Percentiles rank a stretch among this genome's conserved stretches.
Conservation (phyloP, 2,888 invertebrate species). For the Oscheius sp. region DNA sequence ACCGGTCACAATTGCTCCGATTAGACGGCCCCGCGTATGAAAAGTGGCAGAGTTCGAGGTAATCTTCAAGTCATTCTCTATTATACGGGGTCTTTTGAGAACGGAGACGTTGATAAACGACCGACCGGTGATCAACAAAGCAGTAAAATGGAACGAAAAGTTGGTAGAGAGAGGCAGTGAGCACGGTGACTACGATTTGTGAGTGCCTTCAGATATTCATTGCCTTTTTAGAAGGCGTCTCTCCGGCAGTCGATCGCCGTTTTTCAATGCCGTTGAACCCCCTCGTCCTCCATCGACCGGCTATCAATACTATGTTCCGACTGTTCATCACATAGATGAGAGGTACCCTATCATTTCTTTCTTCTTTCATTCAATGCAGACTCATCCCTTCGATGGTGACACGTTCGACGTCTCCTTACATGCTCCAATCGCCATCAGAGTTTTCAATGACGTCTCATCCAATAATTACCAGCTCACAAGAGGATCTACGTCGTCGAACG, state of each 20-base stretch:
- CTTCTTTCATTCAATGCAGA: background rate
- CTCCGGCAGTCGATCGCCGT: constrained; percentile 24
- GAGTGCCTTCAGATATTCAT: no score
- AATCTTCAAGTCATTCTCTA: background rate
- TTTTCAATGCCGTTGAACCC: constrained; percentile 2
- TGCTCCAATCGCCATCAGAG: constrained; percentile 29
- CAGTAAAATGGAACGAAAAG: constrained; percentile 49
- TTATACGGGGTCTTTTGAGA: background rate
- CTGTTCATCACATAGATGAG: constrained; percentile 23
- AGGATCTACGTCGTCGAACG: constrained; percentile 6
- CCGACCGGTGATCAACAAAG: constrained; percentile 17
- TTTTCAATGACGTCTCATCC: constrained; percentile 26
- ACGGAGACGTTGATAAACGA: constrained; percentile 33
- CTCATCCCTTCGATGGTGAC: constrained; percentile 15
- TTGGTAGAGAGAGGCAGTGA: constrained; percentile 35
- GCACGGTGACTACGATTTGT: constrained; percentile 14
- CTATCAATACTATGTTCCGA: constrained; percentile 27
- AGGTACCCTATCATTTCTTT: constrained; percentile 1
- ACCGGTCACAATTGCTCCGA: constrained; percentile 26
- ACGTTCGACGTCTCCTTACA: constrained; percentile 28
- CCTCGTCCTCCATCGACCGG: constrained; percentile 12
- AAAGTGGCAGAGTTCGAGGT: constrained; percentile 19
- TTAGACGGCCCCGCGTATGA: constrained; percentile 31
- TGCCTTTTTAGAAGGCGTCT: no score
- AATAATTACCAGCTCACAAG: constrained; percentile 17